Conservation (phyloP, 2,113 vertebrate genomes). For the Takifugu bimaculatus region DNA sequence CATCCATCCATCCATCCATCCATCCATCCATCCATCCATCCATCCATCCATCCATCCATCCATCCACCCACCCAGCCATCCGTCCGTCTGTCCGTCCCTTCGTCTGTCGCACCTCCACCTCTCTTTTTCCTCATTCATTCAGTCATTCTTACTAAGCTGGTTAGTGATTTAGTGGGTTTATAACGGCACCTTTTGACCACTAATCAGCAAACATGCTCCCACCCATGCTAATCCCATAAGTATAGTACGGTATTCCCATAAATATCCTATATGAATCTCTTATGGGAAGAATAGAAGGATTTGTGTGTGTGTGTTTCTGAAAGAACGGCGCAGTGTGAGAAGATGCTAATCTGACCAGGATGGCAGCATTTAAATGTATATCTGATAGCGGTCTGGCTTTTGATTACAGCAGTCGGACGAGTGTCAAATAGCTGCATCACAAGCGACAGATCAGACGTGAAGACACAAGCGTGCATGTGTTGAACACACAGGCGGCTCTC, state of each 20-base stretch:
- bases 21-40: constrained; percentile 1
- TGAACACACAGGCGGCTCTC: too few relatives aligned
- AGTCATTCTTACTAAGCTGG: constrained; percentile 38
- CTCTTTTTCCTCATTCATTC: constrained; percentile 11
- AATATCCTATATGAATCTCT: constrained; percentile 24
- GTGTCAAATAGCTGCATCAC: too few relatives aligned
- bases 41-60: not conserved
- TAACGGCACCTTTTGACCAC: constrained; percentile 30
- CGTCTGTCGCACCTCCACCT: constrained; percentile 12
- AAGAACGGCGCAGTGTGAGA: too few relatives aligned
- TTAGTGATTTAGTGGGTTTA: constrained; percentile 44
- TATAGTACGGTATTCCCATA: constrained; percentile 19
- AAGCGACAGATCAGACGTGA: too few relatives aligned
- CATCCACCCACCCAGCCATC: not conserved
- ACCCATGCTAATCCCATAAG: constrained; percentile 29
- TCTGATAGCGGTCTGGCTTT: too few relatives aligned
- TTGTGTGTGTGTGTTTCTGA: not conserved
- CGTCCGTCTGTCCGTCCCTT: constrained; percentile 13
- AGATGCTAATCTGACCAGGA: too few relatives aligned
- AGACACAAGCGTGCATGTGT: too few relatives aligned
- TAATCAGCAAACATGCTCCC: constrained; percentile 30
- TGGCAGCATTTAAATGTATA: too few relatives aligned
- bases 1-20: not conserved
- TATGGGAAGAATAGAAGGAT: constrained; percentile 5
- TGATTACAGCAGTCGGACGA: too few relatives aligned